Percentiles rank a stretch among this genome's conserved stretches.
phyloP scores from a whole-genome alignment of 2,797 vertebrate species.

The Liasis olivaceus region DNA sequence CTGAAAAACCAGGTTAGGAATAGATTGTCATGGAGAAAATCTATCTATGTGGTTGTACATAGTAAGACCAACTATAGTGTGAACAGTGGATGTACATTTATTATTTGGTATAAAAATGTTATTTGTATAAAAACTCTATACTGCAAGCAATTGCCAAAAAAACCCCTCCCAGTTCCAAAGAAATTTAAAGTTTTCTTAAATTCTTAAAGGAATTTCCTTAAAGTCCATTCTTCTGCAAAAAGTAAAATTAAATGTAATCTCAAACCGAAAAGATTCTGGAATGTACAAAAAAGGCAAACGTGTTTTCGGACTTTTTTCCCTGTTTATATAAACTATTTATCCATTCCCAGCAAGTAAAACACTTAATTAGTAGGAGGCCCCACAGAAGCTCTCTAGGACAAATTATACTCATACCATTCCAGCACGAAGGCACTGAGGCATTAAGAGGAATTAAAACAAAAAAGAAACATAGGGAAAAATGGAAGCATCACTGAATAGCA shows the following conservation, averaged over 20 bases:
- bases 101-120: not conserved
- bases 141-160: not conserved
- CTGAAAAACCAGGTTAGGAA: no score
- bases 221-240: no score
- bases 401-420: not conserved
- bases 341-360: no score
- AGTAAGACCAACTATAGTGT: not conserved
- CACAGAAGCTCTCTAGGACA: not conserved
- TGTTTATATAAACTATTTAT: not conserved
- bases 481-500: not conserved
- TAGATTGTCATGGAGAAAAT: not conserved
- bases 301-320: not conserved
- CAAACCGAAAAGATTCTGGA: not conserved
- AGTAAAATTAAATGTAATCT: no score
- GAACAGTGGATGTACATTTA: not conserved
- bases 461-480: not conserved
- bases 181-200: no score
- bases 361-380: not conserved
- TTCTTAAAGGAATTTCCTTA: no score
- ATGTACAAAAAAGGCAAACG: not conserved
- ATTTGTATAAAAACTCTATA: not conserved
- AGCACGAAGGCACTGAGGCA: not conserved
- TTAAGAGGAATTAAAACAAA: not conserved
- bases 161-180: no score
- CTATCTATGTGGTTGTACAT: not conserved